Percentiles rank a stretch among this genome's conserved stretches.
These are phyloP conservation scores for Pitta sordida DNA, from an alignment of 2,113 vertebrate genomes.

Conservation along the genomic window DNA sequence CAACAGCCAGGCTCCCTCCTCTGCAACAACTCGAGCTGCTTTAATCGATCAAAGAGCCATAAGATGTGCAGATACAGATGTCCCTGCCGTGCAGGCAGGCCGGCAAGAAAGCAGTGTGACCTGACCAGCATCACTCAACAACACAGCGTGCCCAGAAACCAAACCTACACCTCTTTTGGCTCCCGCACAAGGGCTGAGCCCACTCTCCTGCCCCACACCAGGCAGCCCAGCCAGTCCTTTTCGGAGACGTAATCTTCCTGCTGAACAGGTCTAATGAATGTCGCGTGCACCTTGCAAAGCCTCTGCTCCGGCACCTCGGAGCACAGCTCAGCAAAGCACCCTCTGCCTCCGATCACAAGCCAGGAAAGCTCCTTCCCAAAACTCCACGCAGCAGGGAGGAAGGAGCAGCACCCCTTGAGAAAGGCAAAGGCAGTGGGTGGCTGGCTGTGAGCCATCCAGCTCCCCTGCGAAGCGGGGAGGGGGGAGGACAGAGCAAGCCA, in stretches of 20 bases:
- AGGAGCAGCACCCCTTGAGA: background rate
- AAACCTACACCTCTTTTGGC: background rate
- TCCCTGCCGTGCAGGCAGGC: background rate
- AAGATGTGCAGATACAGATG: background rate
- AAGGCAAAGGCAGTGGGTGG: background rate
- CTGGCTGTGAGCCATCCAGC: background rate
- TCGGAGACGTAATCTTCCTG: background rate
- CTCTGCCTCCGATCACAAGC: background rate
- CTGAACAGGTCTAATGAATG: constrained; percentile 5
- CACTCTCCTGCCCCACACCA: background rate
- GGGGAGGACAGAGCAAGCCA: background rate
- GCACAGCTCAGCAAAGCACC: background rate
- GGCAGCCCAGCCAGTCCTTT: background rate
- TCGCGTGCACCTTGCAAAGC: rapidly evolving
- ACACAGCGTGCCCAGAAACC: background rate
- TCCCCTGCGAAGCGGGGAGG: background rate
- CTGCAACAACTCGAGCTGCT: background rate
- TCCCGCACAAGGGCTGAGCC: background rate
- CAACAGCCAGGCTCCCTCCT: background rate
- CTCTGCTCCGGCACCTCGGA: background rate
- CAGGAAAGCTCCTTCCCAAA: background rate
- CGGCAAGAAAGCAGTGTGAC: background rate
- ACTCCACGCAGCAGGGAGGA: rapidly evolving
- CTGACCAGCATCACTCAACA: background rate
- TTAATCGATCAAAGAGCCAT: background rate